Conservation (phyloP, 1,140 invertebrate genomes). For the Idris sp. region DNA sequence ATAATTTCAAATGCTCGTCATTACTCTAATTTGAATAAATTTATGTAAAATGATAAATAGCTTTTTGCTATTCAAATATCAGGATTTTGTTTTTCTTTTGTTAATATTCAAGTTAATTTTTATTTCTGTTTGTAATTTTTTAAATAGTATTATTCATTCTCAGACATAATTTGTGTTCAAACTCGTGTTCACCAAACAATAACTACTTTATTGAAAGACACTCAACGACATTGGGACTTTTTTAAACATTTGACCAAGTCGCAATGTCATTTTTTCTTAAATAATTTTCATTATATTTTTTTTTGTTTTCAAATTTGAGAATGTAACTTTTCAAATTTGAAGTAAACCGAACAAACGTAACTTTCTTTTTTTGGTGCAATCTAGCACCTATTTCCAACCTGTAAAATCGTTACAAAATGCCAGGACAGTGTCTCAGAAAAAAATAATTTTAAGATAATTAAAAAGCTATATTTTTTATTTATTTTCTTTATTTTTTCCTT, state of each 20-base stretch:
- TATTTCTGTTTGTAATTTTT: too few relatives aligned
- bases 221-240: constrained; percentile 31
- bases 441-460: constrained; percentile 26
- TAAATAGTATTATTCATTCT: too few relatives aligned
- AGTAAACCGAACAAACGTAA: constrained; percentile 31
- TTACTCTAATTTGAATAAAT: too few relatives aligned
- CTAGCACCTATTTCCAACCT: constrained; percentile 47
- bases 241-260: constrained; percentile 8
- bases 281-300: constrained; percentile 23
- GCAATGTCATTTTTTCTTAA: constrained; percentile 22
- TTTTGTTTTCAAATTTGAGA: constrained; percentile 41
- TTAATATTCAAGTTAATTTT: too few relatives aligned
- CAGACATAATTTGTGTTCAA: too few relatives aligned
- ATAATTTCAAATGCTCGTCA: too few relatives aligned
- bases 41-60: too few relatives aligned
- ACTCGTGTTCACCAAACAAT: constrained; percentile 80
- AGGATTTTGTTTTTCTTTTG: too few relatives aligned
- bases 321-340: constrained; percentile 44
- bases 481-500: constrained; percentile 6
- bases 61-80: too few relatives aligned
- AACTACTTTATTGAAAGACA: constrained; percentile 40
- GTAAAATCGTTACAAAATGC: constrained; percentile 57
- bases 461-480: background rate
- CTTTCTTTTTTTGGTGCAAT: constrained; percentile 17
- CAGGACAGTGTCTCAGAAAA: constrained; percentile 46